Evolutionary conservation across 2,888 invertebrate genomes (phyloP).

Genomic region (Drosophila picticornis): DNA sequence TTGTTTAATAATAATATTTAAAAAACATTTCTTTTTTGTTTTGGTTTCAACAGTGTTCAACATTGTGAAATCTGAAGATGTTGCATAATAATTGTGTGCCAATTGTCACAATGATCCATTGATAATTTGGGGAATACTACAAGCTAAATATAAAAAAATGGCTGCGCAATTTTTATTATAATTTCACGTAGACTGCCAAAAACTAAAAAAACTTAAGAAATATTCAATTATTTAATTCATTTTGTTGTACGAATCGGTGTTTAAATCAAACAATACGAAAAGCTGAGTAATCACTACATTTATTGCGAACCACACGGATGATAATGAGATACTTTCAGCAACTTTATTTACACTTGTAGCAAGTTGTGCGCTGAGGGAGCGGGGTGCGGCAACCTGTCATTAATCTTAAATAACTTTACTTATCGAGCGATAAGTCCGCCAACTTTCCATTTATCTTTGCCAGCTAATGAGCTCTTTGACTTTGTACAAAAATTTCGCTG

Average conservation of each 20-base stretch:
- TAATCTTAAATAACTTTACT: conserved; percentile 67
- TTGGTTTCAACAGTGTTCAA: neutral
- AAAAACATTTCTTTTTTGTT: neutral
- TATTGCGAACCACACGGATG: neutral
- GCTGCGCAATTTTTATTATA: neutral
- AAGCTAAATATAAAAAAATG: neutral
- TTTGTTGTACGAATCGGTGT: neutral
- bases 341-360: conserved; percentile 31
- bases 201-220: neutral
- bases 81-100: neutral
- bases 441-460: conserved; percentile 66
- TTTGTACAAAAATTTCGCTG: conserved; percentile 33
- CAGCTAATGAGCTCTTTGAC: conserved; percentile 57
- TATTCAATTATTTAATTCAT: neutral
- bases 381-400: conserved; percentile 48
- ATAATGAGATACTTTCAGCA: conserved; percentile 31
- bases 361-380: neutral
- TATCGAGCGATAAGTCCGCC: conserved; percentile 32
- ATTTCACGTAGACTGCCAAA: neutral
- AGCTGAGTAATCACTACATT: neutral
- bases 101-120: neutral
- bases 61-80: neutral
- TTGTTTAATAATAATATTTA: neutral
- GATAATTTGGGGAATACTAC: neutral
- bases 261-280: neutral